phyloP scores from a whole-genome alignment of 2,888 invertebrate genomes.

The Sesia apiformis region DNA sequence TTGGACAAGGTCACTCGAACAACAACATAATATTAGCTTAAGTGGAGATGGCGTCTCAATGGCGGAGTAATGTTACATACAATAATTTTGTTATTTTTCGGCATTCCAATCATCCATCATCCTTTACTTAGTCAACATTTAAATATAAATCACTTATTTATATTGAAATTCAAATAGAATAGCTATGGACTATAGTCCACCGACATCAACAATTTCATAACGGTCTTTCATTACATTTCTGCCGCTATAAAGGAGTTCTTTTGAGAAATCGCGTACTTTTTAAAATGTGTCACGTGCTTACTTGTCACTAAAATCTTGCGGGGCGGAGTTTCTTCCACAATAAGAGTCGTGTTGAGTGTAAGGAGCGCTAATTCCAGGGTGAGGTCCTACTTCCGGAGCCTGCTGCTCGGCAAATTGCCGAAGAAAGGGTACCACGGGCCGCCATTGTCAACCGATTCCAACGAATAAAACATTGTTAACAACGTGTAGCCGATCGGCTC shows the following conservation, averaged over 20 bases:
- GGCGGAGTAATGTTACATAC: neutral
- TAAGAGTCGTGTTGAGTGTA: slow-evolving; percentile 53
- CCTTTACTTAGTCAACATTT: too few relatives aligned
- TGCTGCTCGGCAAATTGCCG: slow-evolving; percentile 64
- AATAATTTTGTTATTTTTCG: too few relatives aligned
- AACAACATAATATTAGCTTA: slow-evolving; percentile 40
- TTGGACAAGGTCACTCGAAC: slow-evolving; percentile 53
- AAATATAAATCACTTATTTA: too few relatives aligned
- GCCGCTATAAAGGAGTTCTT: too few relatives aligned
- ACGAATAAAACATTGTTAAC: slow-evolving; percentile 64
- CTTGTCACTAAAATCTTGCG: slow-evolving; percentile 36
- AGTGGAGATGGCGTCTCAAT: neutral
- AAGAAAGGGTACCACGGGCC: slow-evolving; percentile 64
- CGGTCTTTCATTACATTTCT: too few relatives aligned
- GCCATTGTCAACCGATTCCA: slow-evolving; percentile 69
- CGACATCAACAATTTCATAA: too few relatives aligned
- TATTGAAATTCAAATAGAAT: too few relatives aligned
- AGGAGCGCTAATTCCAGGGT: slow-evolving; percentile 57
- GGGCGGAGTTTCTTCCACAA: slow-evolving; percentile 62
- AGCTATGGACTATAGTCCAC: too few relatives aligned
- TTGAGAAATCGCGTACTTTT: neutral
- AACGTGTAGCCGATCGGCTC: slow-evolving; percentile 63
- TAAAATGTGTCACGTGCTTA: slow-evolving; percentile 57
- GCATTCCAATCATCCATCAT: too few relatives aligned
- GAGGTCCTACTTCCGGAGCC: slow-evolving; percentile 61